Evolutionary conservation across 2,888 invertebrate genomes (phyloP).

Genomic region (Pecten maximus): DNA sequence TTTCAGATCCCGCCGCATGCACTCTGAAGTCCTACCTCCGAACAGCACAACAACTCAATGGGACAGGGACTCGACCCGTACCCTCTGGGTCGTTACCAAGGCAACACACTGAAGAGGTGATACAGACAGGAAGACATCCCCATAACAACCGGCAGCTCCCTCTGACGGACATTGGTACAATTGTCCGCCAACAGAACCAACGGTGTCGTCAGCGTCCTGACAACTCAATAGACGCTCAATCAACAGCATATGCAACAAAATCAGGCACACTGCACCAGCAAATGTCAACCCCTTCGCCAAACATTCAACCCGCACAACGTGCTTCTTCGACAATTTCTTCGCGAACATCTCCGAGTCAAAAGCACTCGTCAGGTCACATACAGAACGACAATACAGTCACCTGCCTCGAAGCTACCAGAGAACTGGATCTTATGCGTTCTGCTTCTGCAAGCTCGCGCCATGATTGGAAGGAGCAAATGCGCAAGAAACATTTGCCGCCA

Average conservation of each 20-base stretch:
- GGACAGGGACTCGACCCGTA: slow-evolving; percentile 38
- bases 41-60: slow-evolving; percentile 55
- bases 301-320: not conserved
- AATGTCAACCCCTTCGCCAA: not conserved
- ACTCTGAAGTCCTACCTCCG: slow-evolving; percentile 71
- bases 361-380: not conserved
- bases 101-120: not conserved
- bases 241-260: slow-evolving; percentile 36
- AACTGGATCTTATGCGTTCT: not conserved
- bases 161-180: slow-evolving; percentile 52
- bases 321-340: not conserved
- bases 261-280: not conserved
- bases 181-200: slow-evolving; percentile 54
- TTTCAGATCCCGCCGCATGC: slow-evolving; percentile 70
- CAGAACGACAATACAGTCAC: not conserved
- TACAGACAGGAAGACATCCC: slow-evolving; percentile 52
- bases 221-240: slow-evolving; percentile 35
- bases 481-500: slow-evolving; percentile 73
- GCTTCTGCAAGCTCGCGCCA: not conserved
- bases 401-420: not conserved
- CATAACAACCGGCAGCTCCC: slow-evolving; percentile 49
- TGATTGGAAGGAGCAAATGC: slow-evolving; percentile 73
- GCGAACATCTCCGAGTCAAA: not conserved
- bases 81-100: slow-evolving; percentile 22
- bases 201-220: slow-evolving; percentile 39